phyloP scores from a whole-genome alignment of 2,888 invertebrate species.

The Diloba caeruleocephala region DNA sequence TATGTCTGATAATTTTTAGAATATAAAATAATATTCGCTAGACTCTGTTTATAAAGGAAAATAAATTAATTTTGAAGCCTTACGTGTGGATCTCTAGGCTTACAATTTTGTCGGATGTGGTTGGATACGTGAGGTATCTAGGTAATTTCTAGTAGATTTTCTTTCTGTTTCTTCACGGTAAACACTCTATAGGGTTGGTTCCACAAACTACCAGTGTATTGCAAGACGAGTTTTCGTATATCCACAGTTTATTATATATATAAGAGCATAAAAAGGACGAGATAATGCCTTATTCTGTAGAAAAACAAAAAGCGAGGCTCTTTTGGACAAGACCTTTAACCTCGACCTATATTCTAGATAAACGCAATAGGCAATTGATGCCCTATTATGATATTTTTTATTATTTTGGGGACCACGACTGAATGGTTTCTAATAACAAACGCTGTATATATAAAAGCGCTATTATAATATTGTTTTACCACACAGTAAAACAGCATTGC shows the following conservation, averaged over 20 bases:
- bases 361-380: conserved; percentile 43
- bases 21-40: background rate
- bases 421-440: no score
- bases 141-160: background rate
- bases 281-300: conserved; percentile 21
- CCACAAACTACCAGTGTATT: background rate
- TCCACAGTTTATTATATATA: background rate
- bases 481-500: conserved; percentile 2
- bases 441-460: conserved; percentile 10
- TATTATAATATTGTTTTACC: conserved; percentile 16
- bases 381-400: conserved; percentile 48
- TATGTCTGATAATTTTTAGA: conserved; percentile 7
- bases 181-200: background rate
- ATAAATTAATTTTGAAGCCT: background rate
- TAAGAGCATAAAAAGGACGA: background rate
- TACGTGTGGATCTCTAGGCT: background rate
- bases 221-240: background rate
- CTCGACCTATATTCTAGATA: conserved; percentile 36
- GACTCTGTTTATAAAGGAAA: conserved; percentile 1
- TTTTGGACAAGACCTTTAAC: conserved; percentile 29
- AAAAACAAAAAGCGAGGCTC: conserved; percentile 19
- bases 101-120: no score
- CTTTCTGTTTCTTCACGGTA: background rate
- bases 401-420: conserved; percentile 51
- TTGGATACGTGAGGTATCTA: background rate